Base-by-base conservation (phyloP, 2,113 vertebrate genomes). In the Eudyptes chrysolophus region DNA sequence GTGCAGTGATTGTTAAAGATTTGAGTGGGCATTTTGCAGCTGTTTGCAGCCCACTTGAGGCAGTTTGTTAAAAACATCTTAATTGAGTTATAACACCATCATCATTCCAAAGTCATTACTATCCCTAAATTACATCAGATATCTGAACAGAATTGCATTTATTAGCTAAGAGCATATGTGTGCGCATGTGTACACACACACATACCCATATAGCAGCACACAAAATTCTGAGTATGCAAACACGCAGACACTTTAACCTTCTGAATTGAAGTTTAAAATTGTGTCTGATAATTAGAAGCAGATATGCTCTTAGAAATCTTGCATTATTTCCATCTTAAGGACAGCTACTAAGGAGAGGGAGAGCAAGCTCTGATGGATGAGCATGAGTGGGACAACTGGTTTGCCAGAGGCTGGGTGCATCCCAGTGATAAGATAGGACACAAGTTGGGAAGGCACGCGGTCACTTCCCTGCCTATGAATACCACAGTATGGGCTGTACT, bases 31-130 rank as follows among this genome's bases (percentile, higher is more conserved):
- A 20, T 82, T 93, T 48, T 74, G 62, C 96, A 94, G 94, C 93
- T 95, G 94, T 77, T 95, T 93, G 93, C 94, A 95, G 90, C 79
- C 79, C 92, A 97, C 95, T 92, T 16, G 51, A 96, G 94, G 88
- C 81, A 80, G 81, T 97, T 98, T 97, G 95, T 95, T 96, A 95
- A 98, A 97, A 97, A 84, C 94, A 94, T 97, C 96, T 96, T 98
- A 98, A 98, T 96, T 52, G 86, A 97, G 92, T 97, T 97, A 97
- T 82, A 97, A 96, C 66, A 90, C 95, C 64, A 97, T 98, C 92
- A 97, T 95, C 90, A 97, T 97, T 92, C 91, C 94, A 66, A 98
- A 97, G 84, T 83, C 95, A 97, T 97, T 98, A 97, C 93, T 82
- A 76, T 52, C 58, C 51, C 96, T 90, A 92, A 92, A 95, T 94